A percentile compares a stretch with the other conserved stretches of the same genome.
phyloP scores from a whole-genome alignment of 2,888 invertebrate species.

The Diaprepes abbreviatus region DNA sequence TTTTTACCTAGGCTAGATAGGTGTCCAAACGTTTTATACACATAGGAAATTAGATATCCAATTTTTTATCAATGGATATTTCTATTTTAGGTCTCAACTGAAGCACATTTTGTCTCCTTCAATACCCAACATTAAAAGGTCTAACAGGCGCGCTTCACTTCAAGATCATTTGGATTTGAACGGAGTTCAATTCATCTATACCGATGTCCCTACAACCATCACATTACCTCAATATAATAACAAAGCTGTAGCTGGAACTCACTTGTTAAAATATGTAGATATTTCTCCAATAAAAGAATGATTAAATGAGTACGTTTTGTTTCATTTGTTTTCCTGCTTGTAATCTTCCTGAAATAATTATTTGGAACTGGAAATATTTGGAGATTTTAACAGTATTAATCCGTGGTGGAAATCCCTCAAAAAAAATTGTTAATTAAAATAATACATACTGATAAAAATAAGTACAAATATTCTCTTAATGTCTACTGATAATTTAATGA shows the following conservation, averaged over 20 bases:
- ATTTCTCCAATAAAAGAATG: neutral
- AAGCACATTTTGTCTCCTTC: neutral
- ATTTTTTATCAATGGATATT: no score
- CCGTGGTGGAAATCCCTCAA: no score
- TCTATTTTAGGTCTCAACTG: neutral
- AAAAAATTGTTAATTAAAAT: no score
- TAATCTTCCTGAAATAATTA: no score
- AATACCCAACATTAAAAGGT: neutral
- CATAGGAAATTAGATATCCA: no score
- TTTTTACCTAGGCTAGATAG: no score
- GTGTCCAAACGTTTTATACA: no score
- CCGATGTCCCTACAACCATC: neutral
- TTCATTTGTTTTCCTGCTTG: neutral
- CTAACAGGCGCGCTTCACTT: neutral
- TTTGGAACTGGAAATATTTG: no score
- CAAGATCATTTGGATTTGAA: neutral
- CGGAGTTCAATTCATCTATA: neutral
- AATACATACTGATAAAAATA: no score
- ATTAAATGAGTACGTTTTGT: neutral
- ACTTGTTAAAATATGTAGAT: conserved; percentile 5
- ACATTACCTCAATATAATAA: neutral
- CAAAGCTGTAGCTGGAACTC: conserved; percentile 1
- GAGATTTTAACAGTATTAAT: no score
- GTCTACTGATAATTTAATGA: no score
- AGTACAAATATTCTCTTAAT: no score